phyloP scores from a whole-genome alignment of 2,113 vertebrate species.

The Bothrops jararaca region DNA sequence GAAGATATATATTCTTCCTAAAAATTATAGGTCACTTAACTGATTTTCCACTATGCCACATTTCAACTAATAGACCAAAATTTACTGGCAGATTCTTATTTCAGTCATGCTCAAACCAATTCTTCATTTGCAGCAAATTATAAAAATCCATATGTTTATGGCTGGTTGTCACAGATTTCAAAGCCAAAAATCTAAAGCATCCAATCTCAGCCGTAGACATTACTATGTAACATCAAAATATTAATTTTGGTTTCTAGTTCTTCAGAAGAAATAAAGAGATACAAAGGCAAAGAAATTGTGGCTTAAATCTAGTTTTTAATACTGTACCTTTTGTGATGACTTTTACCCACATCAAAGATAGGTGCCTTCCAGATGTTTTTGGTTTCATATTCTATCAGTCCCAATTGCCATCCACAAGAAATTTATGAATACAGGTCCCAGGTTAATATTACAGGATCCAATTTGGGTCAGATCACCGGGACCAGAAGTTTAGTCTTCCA shows the following conservation, averaged over 20 bases:
- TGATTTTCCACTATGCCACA: not conserved
- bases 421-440: not conserved
- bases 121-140: constrained; percentile 8
- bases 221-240: constrained; percentile 25
- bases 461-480: no score
- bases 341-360: not conserved
- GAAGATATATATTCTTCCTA: not conserved
- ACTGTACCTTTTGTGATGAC: constrained; percentile 3
- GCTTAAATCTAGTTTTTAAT: constrained; percentile 1
- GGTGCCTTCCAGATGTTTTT: not conserved
- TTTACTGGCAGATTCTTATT: not conserved
- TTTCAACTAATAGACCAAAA: not conserved
- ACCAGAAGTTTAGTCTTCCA: no score
- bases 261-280: constrained; percentile 18
- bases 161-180: constrained; percentile 35
- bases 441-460: no score
- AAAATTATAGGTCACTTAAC: not conserved
- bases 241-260: constrained; percentile 2
- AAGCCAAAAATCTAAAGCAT: constrained; percentile 27
- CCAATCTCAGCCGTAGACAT: not conserved
- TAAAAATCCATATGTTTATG: constrained; percentile 24
- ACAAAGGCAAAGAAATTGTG: constrained; percentile 10
- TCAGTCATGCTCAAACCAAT: not conserved
- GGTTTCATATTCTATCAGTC: not conserved
- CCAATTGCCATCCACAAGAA: not conserved